Evolutionary conservation across 2,888 invertebrate genomes (phyloP), one percentile per base, ranked within the genome.

Genomic region (Tenthredo notha): DNA sequence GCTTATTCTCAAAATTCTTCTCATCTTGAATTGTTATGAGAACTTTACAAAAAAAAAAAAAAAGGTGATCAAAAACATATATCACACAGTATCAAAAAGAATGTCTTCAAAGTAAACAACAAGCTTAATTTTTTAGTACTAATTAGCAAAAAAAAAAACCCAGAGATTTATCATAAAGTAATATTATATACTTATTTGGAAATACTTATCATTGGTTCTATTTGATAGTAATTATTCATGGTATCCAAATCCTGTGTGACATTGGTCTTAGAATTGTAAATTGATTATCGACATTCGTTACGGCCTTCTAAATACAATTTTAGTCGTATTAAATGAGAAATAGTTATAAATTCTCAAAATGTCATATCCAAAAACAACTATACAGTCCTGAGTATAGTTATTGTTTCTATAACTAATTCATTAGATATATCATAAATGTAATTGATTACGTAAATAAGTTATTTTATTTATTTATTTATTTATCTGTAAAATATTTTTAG

Each of bases 401-500:
- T 61, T 40, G 3, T 21, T 78, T 37, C n/a, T 80, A 80, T 15
- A 43, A 80, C 77, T 77, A 50, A 77, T 77, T 77, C 54, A 77
- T 54, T 77, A 47, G 29, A 21, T 54, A 47, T 77, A 47, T 61
- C 25, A 33, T 50, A 77, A 80, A 40, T 80, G 80, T 80, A 61
- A 40, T 80, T 61, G 37, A 61, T 80, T 80, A 80, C 40, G 61
- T 61, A 80, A 80, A 80, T 80, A 80, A 80, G 58, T 61, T 80
- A 80, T 58, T 58, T 80, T 80, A 50, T 50, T 43, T 43, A 10
- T 43, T 74, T 43, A 37, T 72, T 6, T 2, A 10, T 40, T 40
- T 40, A 61, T 80, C 80, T 80, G 80, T 80, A 58, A 80, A 80
- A 80, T 80, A 80, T 80, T 80, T 6, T 7, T 80, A 80, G 80